Evolutionary conservation across 2,797 vertebrate genomes (phyloP), one percentile per base, ranked within the genome.

Genomic region (Vultur gryphus): DNA sequence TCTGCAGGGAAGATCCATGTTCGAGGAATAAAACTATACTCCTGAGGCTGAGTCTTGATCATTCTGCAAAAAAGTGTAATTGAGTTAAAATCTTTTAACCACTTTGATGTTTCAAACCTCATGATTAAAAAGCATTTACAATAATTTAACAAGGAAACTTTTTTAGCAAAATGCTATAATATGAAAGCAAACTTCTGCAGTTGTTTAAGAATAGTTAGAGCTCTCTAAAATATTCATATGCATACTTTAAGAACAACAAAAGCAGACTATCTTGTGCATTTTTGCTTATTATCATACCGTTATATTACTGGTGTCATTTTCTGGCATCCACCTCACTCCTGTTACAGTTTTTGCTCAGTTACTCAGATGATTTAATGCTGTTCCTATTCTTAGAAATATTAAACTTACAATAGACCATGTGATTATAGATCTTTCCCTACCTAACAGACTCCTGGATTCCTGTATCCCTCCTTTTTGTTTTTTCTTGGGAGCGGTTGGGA

Each of bases 1-100:
- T 99, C 99, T 21, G 99, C 99, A 21, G 99, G 99, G 95, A 99
- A 99, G 97, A 99, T 99, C 99, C 99, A 99, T 2, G 99, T 99
- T 97, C 99, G 99, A 97, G 99, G 99, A 97, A 99, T 98, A 98
- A 99, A 99, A 97, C 98, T 98, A 97, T 99, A 99, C 92, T 99
- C 99, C 97, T 99, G 99, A 98, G 99, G 98, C 97, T 99, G 99
- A 98, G 98, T 99, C 97, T 99, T 99, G 97, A 99, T 99, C 99
- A 99, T 99, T 98, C 99, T 99, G 97, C 41, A 97, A 97, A 78
- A 91, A 84, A 91, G 49, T 73, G 28, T 87, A 62, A 84, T 4
- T 65, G 46, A 70, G 75, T 90, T 69, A 46, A 89, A 87, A 93
- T 72, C 35, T 73, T 84, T 92, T 87, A 72, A 89, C 39, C 96